Percentiles rank a stretch among this genome's conserved stretches.
Evolutionary conservation across 2,888 invertebrate genomes (phyloP).

Genomic region (Tenodera sinensis): DNA sequence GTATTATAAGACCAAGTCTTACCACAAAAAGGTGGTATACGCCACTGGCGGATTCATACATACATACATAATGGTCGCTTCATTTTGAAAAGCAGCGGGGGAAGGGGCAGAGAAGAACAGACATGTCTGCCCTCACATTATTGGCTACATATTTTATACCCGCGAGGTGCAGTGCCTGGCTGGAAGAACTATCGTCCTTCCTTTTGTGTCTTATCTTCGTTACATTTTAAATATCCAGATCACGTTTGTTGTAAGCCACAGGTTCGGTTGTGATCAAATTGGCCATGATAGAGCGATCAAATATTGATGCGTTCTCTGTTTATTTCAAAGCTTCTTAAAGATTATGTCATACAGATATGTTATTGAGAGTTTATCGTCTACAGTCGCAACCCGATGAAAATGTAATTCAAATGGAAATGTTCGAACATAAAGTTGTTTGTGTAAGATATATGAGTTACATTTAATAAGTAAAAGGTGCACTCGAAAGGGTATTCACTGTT

Average conservation of each 20-base stretch:
- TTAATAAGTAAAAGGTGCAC: no score
- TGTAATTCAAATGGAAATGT: background rate
- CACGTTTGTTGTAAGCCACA: background rate
- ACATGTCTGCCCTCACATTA: background rate
- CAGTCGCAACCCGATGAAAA: background rate
- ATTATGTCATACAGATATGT: background rate
- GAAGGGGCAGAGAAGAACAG: background rate
- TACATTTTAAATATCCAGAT: background rate
- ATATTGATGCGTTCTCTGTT: background rate
- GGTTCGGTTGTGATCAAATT: background rate
- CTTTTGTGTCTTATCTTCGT: background rate
- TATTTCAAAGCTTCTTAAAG: background rate
- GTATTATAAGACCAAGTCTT: no score
- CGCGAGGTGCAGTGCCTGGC: background rate
- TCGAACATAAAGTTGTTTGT: no score
- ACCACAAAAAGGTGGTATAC: background rate
- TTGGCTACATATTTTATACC: conserved; percentile 12
- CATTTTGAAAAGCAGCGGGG: background rate
- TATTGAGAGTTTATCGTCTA: background rate
- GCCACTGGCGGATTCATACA: background rate
- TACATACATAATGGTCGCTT: background rate
- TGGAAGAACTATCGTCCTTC: background rate
- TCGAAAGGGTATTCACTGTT: no score
- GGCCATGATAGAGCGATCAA: background rate
- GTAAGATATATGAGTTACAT: no score